These are phyloP conservation scores for Choreutis nemorana DNA, from an alignment of 2,888 invertebrate genomes.

Conservation along the genomic window DNA sequence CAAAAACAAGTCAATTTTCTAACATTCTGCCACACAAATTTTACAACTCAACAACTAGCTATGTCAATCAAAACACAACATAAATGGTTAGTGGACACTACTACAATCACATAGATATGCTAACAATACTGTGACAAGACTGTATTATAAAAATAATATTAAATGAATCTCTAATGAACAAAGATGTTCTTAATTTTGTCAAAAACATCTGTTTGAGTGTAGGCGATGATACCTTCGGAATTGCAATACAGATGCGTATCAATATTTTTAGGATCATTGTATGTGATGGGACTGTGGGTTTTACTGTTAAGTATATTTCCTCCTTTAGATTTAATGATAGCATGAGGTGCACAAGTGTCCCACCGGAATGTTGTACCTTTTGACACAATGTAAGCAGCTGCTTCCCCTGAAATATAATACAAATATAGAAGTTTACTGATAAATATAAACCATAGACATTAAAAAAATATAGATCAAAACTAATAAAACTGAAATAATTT, in stretches of 20 bases:
- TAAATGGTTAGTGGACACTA: too few relatives aligned
- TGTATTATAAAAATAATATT: background rate
- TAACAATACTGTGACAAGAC: background rate
- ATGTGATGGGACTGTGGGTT: conserved; percentile 27
- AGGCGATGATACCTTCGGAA: conserved; percentile 45
- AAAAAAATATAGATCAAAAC: background rate
- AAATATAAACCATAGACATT: background rate
- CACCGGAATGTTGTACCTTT: conserved; percentile 86
- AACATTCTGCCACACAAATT: too few relatives aligned
- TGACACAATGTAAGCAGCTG: conserved; percentile 75
- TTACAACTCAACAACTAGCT: too few relatives aligned
- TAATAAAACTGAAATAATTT: conserved; percentile 4
- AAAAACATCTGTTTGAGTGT: conserved; percentile 20
- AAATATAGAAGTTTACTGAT: background rate
- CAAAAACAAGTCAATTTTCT: too few relatives aligned
- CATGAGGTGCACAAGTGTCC: conserved; percentile 94
- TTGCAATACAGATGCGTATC: conserved; percentile 42
- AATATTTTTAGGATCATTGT: conserved; percentile 28
- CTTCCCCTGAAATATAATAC: conserved; percentile 34
- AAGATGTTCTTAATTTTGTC: conserved; percentile 24
- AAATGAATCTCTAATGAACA: conserved; percentile 1
- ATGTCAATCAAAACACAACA: too few relatives aligned
- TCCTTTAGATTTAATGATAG: conserved; percentile 80
- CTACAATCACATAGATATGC: too few relatives aligned
- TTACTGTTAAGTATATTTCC: conserved; percentile 68